Evolutionary conservation across 2,797 vertebrate genomes (phyloP).

Genomic region (Botia almorhae): DNA sequence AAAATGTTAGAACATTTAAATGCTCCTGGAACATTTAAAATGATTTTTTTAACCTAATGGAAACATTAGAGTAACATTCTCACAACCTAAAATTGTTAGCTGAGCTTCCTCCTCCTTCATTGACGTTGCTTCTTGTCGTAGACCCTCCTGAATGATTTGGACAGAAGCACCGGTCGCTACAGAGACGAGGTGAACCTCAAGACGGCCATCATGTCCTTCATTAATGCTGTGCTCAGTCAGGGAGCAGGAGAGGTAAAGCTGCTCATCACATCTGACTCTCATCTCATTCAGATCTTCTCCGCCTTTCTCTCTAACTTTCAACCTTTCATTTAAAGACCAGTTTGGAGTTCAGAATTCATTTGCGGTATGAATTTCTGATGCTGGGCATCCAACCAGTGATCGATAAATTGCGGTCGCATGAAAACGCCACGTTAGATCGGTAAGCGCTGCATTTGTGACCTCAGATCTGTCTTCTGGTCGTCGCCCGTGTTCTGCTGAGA

Average conservation of each 20-base stretch:
- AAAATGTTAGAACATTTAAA: too few relatives aligned
- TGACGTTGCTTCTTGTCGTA: slow-evolving; percentile 64
- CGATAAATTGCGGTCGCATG: slow-evolving; percentile 94
- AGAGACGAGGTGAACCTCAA: slow-evolving; percentile 97
- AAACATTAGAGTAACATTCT: too few relatives aligned
- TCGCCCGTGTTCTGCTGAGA: neutral
- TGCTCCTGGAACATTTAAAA: too few relatives aligned
- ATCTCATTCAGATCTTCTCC: slow-evolving; percentile 25
- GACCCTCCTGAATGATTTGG: slow-evolving; percentile 95
- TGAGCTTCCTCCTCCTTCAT: neutral
- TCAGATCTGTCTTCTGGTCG: neutral
- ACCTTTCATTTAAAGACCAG: slow-evolving; percentile 82
- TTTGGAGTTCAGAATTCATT: slow-evolving; percentile 96
- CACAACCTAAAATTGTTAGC: too few relatives aligned
- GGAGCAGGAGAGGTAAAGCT: slow-evolving; percentile 92
- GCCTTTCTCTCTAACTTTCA: slow-evolving; percentile 41
- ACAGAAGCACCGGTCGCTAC: slow-evolving; percentile 94
- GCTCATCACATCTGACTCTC: slow-evolving; percentile 6
- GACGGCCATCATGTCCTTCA: slow-evolving; percentile 99
- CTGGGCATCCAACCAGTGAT: slow-evolving; percentile 97
- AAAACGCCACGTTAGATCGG: slow-evolving; percentile 96
- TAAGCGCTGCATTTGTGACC: slow-evolving; percentile 68
- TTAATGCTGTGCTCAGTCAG: slow-evolving; percentile 96
- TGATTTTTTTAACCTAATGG: neutral
- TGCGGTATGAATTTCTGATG: slow-evolving; percentile 98